These are phyloP conservation scores for Caenorhabditis sp. DNA, from an alignment of 2,888 invertebrate genomes.

Conservation along the genomic window DNA sequence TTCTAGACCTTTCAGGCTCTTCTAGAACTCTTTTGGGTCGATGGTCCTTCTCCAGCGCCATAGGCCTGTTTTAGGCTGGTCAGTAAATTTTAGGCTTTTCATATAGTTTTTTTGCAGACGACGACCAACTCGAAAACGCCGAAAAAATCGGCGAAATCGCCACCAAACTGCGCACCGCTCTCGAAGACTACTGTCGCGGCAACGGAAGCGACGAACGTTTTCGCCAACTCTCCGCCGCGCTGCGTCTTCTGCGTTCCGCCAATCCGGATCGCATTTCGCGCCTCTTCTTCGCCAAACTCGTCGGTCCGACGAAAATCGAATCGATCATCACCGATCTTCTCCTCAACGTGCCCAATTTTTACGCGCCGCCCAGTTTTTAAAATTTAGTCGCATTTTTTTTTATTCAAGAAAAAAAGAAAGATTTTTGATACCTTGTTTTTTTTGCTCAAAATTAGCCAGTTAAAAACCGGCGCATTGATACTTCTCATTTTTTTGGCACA, in stretches of 20 bases:
- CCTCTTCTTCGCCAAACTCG: neutral
- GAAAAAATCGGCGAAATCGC: neutral
- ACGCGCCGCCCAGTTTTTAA: neutral
- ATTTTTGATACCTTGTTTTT: neutral
- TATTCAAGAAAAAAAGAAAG: no score
- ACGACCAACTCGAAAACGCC: neutral
- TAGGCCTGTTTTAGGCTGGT: no score
- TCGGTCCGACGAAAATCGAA: neutral
- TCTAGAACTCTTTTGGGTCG: no score
- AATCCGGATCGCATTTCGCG: neutral
- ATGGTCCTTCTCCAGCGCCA: no score
- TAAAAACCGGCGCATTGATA: no score
- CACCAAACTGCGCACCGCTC: neutral
- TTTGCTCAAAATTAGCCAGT: no score
- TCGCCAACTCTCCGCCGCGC: no score
- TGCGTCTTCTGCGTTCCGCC: neutral
- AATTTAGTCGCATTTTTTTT: no score
- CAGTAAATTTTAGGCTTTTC: neutral
- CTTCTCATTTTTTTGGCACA: no score
- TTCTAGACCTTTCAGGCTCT: no score
- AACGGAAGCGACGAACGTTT: neutral
- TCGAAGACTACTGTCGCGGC: neutral
- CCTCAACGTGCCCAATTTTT: neutral
- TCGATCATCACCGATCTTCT: neutral
- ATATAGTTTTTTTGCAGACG: neutral